Evolutionary conservation across 2,113 vertebrate genomes (phyloP).

Genomic region (Calcarius ornatus): DNA sequence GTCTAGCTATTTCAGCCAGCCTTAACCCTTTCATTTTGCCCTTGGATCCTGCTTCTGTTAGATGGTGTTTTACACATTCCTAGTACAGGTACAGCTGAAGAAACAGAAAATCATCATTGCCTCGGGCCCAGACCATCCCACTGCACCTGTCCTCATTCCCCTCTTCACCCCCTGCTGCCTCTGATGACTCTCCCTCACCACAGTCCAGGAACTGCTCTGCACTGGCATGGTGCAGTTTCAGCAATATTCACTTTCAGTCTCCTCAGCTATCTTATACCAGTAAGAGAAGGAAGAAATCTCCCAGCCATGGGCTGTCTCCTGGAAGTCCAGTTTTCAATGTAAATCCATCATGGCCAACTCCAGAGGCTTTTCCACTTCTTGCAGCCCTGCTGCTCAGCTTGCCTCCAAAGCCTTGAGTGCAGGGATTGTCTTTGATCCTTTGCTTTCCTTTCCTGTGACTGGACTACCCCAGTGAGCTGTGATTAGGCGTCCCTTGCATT

Average conservation of each 20-base stretch:
- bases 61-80: neutral
- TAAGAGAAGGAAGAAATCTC: neutral
- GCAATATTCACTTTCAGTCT: neutral
- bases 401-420: neutral
- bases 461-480: neutral
- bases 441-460: neutral
- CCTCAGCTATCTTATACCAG: neutral
- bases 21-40: neutral
- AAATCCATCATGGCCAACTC: neutral
- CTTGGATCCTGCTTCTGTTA: neutral
- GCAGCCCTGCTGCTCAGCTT: neutral
- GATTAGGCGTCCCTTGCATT: neutral
- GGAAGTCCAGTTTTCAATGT: neutral
- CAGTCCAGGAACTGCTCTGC: neutral
- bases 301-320: neutral
- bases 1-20: neutral
- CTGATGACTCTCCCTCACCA: neutral
- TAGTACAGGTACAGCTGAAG: neutral
- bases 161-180: neutral
- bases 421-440: neutral
- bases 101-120: neutral
- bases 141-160: neutral
- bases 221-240: accelerated
- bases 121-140: accelerated
- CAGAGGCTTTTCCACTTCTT: neutral